Evolutionary conservation across 2,797 vertebrate species (phyloP), one percentile per base, ranked within the genome.

Genomic region (Chaetodon trifasciatus): DNA sequence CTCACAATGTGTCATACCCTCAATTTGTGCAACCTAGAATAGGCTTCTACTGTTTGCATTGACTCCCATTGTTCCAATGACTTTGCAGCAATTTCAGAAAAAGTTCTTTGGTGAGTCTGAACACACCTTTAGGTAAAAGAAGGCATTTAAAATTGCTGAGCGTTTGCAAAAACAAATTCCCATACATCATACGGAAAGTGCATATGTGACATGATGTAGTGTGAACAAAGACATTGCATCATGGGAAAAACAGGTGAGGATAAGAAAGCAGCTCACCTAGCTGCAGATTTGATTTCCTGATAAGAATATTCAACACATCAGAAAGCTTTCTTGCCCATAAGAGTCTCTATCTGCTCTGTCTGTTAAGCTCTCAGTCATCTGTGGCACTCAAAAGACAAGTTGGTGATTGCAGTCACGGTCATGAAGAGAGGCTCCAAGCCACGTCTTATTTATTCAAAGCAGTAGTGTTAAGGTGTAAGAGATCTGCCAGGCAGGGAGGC

Each of bases 401-500:
- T 62, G 61, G 28, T 71, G 79, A 82, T 78, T 75, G 62, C 61
- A 72, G 62, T 52, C 62, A 50, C 62, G 69, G 84, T 73, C 21
- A 5, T 46, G n/a, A 44, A 71, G 72, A 82, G 63, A 70, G 7
- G 16, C 65, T 56, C 53, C 24, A 21, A 69, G 40, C 53, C 13
- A 28, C 68, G 42, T 86, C 78, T 75, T 75, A 74, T 85, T 81
- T 78, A 82, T 84, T 80, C 64, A 58, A 56, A 71, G 50, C 44
- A 37, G 65, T 57, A 49, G 35, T 15, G 11, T 70, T 44, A 79
- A 70, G 67, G 71, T 71, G 70, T 23, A 62, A 49, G 42, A 47
- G 61, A 71, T 67, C 49, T 70, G 81, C 86, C 79, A 82, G 37
- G 68, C 24, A 70, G 75, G 50, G 44, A 44, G 24, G 55, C 61